phyloP scores from a whole-genome alignment of 2,797 vertebrate genomes.

The Yasuhikotakia modesta region DNA sequence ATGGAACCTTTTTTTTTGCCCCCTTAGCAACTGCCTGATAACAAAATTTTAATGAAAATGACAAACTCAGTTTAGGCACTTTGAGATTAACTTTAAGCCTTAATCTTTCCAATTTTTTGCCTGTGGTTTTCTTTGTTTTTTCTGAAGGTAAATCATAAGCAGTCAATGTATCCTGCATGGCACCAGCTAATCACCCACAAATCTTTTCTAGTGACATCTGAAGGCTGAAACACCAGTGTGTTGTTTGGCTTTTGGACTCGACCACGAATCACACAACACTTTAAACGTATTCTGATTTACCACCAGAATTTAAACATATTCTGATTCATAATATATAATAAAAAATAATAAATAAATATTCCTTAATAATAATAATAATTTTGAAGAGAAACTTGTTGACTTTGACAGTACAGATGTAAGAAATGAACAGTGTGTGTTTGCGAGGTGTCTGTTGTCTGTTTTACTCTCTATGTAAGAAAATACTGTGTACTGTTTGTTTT shows the following conservation, averaged over 20 bases:
- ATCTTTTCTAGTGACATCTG: constrained; percentile 33
- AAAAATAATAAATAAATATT: not conserved
- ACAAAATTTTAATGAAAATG: constrained; percentile 22
- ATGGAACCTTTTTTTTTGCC: constrained; percentile 13
- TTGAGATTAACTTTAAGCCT: constrained; percentile 1
- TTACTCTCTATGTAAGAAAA: not conserved
- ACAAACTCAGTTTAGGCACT: constrained; percentile 11
- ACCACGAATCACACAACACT: constrained; percentile 25
- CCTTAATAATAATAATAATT: too few species aligned
- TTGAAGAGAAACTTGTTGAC: not conserved
- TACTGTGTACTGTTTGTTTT: not conserved
- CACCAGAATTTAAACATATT: constrained; percentile 12
- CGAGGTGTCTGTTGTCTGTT: not conserved
- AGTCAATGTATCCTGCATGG: not conserved
- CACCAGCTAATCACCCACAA: constrained; percentile 27
- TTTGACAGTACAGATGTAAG: not conserved
- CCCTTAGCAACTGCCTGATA: constrained; percentile 18
- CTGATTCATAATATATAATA: constrained; percentile 21
- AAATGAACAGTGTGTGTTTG: not conserved
- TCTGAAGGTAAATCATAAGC: constrained; percentile 25
- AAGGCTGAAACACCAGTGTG: constrained; percentile 39
- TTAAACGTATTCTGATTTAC: constrained; percentile 23
- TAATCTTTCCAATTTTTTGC: not conserved
- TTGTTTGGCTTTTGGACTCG: constrained; percentile 27
- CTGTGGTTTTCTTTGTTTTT: constrained; percentile 17